Evolutionary conservation across 2,888 invertebrate species (phyloP), one percentile per base, ranked within the genome.

Genomic region (Graphium colonna): DNA sequence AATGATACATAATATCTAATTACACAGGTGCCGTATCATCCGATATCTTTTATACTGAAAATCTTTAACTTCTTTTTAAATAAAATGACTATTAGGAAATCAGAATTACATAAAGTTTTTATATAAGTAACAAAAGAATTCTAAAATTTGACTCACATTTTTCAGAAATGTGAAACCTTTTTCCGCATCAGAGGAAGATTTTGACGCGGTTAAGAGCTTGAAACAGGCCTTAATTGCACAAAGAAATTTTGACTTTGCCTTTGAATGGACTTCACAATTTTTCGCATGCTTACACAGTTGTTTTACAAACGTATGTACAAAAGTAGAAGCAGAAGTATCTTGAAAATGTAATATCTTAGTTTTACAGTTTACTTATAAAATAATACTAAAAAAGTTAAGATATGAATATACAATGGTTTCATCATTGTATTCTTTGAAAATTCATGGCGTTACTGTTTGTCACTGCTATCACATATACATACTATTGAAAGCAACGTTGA

Each of bases 201-300:
- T 33, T 46, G 46, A 46, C 36, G 21, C 21, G 33, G 46, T 12
- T 46, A 46, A 46, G 46, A 38, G 46, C 36, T 46, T 36, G 38
- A 46, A 46, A 46, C 46, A 46, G 36, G 38, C 46, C 46, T 38
- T 46, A 46, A 46, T 46, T 46, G 46, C 46, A 38, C 46, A 46
- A 46, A 46, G 46, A 46, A 46, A 46, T 46, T 46, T 46, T 36
- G 36, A 46, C 38, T 46, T 36, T 46, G 46, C 36, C 46, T 36
- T 36, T 21, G 46, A 46, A 46, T 46, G 46, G 46, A 46, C 38
- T 36, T 17, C 36, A 36, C 46, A 38, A 36, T 38, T 21, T 36
- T 46, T 38, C 38, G 46, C 46, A 46, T 46, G 46, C 46, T 46
- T 46, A 33, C 9, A 36, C 36, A 15, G 9, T 12, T 41, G 41